Percentiles rank a stretch among this genome's conserved stretches.
Conservation (phyloP, 2,113 vertebrate genomes). For the Actenoides lindsayi region DNA sequence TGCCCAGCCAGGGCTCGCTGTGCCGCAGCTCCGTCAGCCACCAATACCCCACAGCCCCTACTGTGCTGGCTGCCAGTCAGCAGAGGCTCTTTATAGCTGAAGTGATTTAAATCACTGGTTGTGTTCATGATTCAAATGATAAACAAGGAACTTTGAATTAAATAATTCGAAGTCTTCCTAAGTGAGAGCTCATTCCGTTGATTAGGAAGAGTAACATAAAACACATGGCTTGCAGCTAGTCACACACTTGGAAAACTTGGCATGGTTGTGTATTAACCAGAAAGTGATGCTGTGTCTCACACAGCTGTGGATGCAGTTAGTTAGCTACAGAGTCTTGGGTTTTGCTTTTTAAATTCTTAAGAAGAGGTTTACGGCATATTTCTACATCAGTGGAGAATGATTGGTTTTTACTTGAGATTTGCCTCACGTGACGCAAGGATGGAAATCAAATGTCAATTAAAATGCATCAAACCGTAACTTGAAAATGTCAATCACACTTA, state of each 20-base stretch:
- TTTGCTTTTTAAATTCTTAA: not conserved
- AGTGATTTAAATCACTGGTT: constrained; percentile 29
- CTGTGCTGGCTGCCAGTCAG: not conserved
- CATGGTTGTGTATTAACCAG: not conserved
- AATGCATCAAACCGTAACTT: not conserved
- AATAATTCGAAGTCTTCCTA: constrained; percentile 32
- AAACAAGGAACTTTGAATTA: constrained; percentile 33
- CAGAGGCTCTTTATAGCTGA: not conserved
- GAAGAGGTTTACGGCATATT: not conserved
- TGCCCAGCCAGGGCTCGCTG: rapidly evolving
- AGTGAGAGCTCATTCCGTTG: constrained; percentile 2
- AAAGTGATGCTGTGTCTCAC: not conserved
- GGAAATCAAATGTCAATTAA: not conserved
- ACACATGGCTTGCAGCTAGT: not conserved
- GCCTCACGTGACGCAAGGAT: not conserved
- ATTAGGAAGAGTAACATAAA: not conserved
- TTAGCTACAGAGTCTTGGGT: not conserved
- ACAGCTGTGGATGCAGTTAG: not conserved
- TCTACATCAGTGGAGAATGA: not conserved
- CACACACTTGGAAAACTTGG: not conserved
- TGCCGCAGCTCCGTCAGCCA: not conserved
- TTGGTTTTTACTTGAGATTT: not conserved
- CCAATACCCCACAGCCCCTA: not conserved
- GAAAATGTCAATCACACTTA: not conserved
- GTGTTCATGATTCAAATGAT: not conserved